Percentiles rank a stretch among this genome's conserved stretches.
These are phyloP conservation scores for Drosophila sp. DNA, from an alignment of 1,140 invertebrate genomes.

Conservation along the genomic window DNA sequence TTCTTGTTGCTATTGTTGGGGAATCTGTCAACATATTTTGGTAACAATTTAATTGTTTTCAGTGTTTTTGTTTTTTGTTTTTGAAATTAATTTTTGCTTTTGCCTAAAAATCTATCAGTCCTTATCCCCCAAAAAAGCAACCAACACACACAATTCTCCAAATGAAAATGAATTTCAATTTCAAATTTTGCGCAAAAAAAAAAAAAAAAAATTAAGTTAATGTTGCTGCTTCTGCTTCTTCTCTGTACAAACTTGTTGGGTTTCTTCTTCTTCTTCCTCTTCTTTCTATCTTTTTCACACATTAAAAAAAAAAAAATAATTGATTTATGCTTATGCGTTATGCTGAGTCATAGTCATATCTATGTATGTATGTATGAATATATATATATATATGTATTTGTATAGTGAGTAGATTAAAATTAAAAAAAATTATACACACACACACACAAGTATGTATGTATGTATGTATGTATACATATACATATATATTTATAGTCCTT, in stretches of 20 bases:
- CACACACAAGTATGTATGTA: constrained; percentile 30
- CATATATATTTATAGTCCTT: constrained; percentile 31
- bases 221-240: neutral
- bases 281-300: neutral
- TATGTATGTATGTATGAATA: constrained; percentile 25
- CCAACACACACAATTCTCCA: neutral
- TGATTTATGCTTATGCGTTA: constrained; percentile 44
- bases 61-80: neutral
- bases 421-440: constrained; percentile 14
- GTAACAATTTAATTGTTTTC: constrained; percentile 5
- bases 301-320: constrained; percentile 31
- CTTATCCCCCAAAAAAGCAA: constrained; percentile 22
- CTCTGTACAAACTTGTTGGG: constrained; percentile 21
- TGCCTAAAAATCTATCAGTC: constrained; percentile 34
- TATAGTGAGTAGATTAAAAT: constrained; percentile 14
- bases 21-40: neutral
- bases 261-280: neutral
- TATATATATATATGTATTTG: constrained; percentile 35
- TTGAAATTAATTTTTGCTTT: neutral
- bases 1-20: neutral
- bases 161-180: neutral
- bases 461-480: constrained; percentile 26
- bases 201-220: neutral
- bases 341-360: constrained; percentile 53
- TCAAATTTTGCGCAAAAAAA: neutral